Percentiles rank a stretch among this genome's conserved stretches.
Evolutionary conservation across 2,888 invertebrate genomes (phyloP).

Genomic region (Tachina fera): DNA sequence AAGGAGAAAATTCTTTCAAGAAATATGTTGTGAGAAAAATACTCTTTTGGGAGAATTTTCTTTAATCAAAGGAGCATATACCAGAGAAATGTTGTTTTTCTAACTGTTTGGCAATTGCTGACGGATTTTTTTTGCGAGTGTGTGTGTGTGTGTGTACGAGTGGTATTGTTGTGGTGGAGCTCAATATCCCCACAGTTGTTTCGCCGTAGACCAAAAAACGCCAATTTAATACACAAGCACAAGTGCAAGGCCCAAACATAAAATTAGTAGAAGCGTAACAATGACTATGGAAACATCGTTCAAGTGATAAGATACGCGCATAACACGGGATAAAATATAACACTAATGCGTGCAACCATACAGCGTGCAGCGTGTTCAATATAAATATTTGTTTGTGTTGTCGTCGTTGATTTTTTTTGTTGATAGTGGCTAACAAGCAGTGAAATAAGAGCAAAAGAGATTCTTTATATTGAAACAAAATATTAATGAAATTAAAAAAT

Average conservation of each 20-base stretch:
- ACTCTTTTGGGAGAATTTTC: conserved; percentile 20
- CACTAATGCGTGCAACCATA: conserved; percentile 48
- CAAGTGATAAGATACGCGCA: conserved; percentile 34
- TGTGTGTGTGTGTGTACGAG: background rate
- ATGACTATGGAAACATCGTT: conserved; percentile 68
- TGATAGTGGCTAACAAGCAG: conserved; percentile 1
- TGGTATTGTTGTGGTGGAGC: conserved; percentile 27
- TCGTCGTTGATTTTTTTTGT: background rate
- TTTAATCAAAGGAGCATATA: background rate
- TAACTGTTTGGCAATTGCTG: background rate
- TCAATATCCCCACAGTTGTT: conserved; percentile 36
- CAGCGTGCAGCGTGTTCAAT: conserved; percentile 43
- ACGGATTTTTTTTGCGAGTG: background rate
- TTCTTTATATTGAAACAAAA: background rate
- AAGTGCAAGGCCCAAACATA: conserved; percentile 69
- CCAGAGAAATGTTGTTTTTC: background rate
- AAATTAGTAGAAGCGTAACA: conserved; percentile 69
- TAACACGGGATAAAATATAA: conserved; percentile 25
- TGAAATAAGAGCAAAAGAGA: conserved; percentile 11
- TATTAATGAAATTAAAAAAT: background rate
- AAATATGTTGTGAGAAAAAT: background rate
- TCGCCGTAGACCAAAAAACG: conserved; percentile 28
- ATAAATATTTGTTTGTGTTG: conserved; percentile 5
- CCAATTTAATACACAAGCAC: conserved; percentile 47
- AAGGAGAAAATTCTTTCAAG: background rate